A percentile compares a stretch with the other conserved stretches of the same genome.
phyloP scores from a whole-genome alignment of 2,113 vertebrate genomes.

The Tragulus kanchil region DNA sequence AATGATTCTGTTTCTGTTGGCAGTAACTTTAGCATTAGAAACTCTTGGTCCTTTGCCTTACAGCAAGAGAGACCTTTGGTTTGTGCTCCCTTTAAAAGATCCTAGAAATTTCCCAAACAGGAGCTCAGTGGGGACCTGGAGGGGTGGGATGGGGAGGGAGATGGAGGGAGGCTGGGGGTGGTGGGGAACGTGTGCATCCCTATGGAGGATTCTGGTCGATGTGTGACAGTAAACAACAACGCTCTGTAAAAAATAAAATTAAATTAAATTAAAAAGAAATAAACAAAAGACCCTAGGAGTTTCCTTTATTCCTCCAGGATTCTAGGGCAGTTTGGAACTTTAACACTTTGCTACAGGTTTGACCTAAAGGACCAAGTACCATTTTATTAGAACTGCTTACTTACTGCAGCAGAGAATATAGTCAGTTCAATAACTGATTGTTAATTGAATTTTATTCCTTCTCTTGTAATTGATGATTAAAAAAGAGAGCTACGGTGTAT shows the following conservation, averaged over 20 bases:
- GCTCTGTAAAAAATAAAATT: no score
- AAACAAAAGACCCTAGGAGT: neutral
- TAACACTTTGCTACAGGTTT: neutral
- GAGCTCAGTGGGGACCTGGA: no score
- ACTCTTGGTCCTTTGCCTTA: neutral
- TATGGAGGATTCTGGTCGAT: no score
- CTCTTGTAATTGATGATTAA: slow-evolving; percentile 1
- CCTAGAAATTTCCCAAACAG: neutral
- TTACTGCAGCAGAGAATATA: neutral
- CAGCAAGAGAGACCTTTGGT: neutral
- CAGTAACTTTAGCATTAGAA: slow-evolving; percentile 14
- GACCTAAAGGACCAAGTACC: neutral
- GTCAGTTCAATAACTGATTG: neutral
- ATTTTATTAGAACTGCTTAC: slow-evolving; percentile 31
- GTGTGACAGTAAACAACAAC: no score
- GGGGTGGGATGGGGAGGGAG: no score
- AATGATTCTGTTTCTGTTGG: slow-evolving; percentile 18
- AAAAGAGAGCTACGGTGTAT: neutral
- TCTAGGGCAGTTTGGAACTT: neutral
- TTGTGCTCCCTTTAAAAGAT: slow-evolving; percentile 40
- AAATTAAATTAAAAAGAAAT: no score
- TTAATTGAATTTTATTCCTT: slow-evolving; percentile 49
- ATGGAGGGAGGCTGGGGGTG: no score
- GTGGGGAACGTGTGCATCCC: no score
- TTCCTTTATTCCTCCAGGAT: slow-evolving; percentile 5